These are phyloP conservation scores for Bos javanicus DNA, from an alignment of 2,113 vertebrate species.

Conservation along the genomic window DNA sequence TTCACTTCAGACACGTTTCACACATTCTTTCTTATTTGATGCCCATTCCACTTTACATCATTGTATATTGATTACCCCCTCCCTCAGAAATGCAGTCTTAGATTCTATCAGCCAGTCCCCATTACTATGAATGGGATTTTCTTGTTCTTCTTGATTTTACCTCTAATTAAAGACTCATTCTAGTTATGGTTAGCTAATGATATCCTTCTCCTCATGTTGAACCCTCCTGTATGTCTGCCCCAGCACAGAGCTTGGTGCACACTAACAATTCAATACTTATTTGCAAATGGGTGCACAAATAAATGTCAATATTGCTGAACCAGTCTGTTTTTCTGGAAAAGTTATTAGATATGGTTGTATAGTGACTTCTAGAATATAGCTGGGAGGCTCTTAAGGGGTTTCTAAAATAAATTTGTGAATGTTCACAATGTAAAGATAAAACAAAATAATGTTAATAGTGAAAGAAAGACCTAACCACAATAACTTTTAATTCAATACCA, in stretches of 20 bases:
- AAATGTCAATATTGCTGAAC: background rate
- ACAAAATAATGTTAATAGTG: background rate
- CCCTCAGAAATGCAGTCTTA: constrained; percentile 48
- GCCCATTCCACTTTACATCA: constrained; percentile 47
- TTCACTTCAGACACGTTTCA: constrained; percentile 49
- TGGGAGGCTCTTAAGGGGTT: background rate
- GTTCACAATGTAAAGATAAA: background rate
- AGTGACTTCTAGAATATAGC: background rate
- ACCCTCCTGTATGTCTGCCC: background rate
- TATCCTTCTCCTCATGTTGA: background rate
- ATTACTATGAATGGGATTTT: background rate
- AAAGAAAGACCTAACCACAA: background rate
- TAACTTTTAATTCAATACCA: background rate
- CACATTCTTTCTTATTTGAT: constrained; percentile 49
- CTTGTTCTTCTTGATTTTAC: background rate
- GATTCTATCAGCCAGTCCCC: background rate
- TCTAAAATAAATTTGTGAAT: background rate
- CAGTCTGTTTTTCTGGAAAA: background rate
- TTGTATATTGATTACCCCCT: constrained; percentile 39
- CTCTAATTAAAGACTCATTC: background rate
- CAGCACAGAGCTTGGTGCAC: background rate
- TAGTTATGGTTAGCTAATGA: background rate
- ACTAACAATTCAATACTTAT: background rate
- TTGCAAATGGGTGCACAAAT: background rate
- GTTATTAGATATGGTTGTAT: background rate